A percentile compares a stretch with the other conserved stretches of the same genome.
Evolutionary conservation across 2,888 invertebrate genomes (phyloP).

Genomic region (Epinotia nisella): DNA sequence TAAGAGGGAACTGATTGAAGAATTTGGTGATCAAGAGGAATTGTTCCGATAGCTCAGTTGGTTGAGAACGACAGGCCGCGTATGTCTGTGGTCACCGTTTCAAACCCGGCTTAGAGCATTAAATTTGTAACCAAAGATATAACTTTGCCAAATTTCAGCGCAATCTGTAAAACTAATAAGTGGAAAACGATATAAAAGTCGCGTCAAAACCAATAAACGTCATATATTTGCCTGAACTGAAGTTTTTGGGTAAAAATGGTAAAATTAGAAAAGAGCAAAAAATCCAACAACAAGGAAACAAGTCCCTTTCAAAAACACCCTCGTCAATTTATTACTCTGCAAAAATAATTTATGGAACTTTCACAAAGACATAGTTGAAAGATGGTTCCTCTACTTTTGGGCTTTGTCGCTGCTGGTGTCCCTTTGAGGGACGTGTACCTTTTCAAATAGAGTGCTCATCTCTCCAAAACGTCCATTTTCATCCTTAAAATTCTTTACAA

Average conservation of each 20-base stretch:
- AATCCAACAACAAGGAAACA: background rate
- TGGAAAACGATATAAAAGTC: too few relatives aligned
- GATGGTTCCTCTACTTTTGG: constrained; percentile 51
- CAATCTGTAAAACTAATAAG: too few relatives aligned
- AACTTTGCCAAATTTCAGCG: too few relatives aligned
- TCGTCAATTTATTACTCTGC: constrained; percentile 9
- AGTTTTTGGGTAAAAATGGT: background rate
- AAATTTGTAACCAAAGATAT: too few relatives aligned
- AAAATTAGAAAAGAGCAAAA: background rate
- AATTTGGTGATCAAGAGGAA: too few relatives aligned
- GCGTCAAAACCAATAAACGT: background rate
- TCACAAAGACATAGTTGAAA: constrained; percentile 37
- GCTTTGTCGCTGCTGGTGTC: constrained; percentile 60
- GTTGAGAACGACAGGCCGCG: too few relatives aligned
- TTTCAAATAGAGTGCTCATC: constrained; percentile 72
- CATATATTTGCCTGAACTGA: background rate
- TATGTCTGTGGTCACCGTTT: too few relatives aligned
- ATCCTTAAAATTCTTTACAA: constrained; percentile 62
- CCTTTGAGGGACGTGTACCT: constrained; percentile 72
- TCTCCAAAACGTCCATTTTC: constrained; percentile 67
- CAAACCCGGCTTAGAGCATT: too few relatives aligned
- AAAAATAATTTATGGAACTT: constrained; percentile 17
- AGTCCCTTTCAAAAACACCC: too few relatives aligned
- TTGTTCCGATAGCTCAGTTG: too few relatives aligned
- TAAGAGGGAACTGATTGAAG: too few relatives aligned